Percentiles rank a stretch among this genome's conserved stretches.
Evolutionary conservation across 2,888 invertebrate genomes (phyloP).

Genomic region (Erebia ligea): DNA sequence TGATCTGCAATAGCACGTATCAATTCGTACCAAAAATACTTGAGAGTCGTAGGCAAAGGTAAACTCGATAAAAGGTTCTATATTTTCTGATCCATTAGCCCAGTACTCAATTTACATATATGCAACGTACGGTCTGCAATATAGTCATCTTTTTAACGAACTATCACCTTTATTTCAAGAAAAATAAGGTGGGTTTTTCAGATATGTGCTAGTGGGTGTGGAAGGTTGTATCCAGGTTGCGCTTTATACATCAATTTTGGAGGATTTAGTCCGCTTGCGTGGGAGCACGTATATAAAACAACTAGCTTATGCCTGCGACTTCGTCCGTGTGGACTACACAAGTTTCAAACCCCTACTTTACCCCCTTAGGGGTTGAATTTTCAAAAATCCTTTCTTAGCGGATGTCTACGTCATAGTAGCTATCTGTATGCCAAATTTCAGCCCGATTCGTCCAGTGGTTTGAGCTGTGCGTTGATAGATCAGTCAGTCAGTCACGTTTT

Average conservation of each 20-base stretch:
- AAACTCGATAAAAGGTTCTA: conserved; percentile 42
- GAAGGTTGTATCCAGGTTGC: conserved; percentile 29
- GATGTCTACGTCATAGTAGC: too few relatives aligned
- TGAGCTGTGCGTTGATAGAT: too few relatives aligned
- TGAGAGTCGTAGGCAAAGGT: conserved; percentile 12
- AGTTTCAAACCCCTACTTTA: too few relatives aligned
- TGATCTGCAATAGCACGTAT: background rate
- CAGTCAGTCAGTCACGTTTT: too few relatives aligned
- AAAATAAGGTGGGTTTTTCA: background rate
- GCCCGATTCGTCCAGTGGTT: too few relatives aligned
- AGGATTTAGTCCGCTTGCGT: conserved; percentile 36
- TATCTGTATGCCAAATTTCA: too few relatives aligned
- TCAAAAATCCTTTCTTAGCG: too few relatives aligned
- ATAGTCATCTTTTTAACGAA: background rate
- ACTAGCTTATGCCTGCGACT: too few relatives aligned
- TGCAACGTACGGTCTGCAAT: conserved; percentile 13
- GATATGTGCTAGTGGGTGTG: background rate
- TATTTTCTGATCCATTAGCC: conserved; percentile 56
- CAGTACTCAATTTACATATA: conserved; percentile 42
- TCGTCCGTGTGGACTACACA: too few relatives aligned
- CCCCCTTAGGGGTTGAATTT: too few relatives aligned
- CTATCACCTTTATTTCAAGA: background rate
- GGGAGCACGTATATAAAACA: conserved; percentile 14
- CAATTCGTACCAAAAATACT: conserved; percentile 12
- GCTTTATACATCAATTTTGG: conserved; percentile 38